Evolutionary conservation across 2,797 vertebrate genomes (phyloP), one percentile per base, ranked within the genome.

Genomic region (Limosa lapponica): DNA sequence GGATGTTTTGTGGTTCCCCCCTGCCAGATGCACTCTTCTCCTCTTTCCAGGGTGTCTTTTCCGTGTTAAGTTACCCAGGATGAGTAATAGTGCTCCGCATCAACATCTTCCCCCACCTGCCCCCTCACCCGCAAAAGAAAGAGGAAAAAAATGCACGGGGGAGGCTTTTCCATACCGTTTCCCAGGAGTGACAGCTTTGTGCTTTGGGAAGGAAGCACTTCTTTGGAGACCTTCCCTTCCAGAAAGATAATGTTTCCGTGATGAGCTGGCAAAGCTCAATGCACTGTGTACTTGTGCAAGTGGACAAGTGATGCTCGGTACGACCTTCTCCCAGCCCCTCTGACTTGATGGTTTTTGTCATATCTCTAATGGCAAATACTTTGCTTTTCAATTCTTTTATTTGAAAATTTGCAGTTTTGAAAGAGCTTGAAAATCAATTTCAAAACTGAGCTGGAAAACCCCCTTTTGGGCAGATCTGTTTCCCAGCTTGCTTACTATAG

Each of bases 221-320:
- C 8, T 58, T 54, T 57, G 39, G 62, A 37, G n/a, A 34, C 11
- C 59, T 79, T 65, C 20, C 28, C 34, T 71, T 79, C 41, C 14
- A 61, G 22, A 8, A 30, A 59, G 22, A 7, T 16, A 3, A 52
- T 12, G 19, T 10, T 48, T 83, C 20, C 10, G 3, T 24, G 70
- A 49, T 32, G 54, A 59, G 14, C 11, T 67, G 32, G 16, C 44
- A 67, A 24, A 82, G 39, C 37, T 62, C 6, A 2, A 34, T 3
- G 6, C 0, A 2, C 54, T 49, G 24, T 2, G 2, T 34, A 32
- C 34, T 66, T 2, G 0, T n/a, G 41, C 34, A 48, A n/a, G 44
- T 6, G 12, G 75, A 27, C 15, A 28, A 49, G 25, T 0, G 1
- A 20, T 30, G 51, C 6, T 70, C 1, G 1, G 52, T 48, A 46